Evolutionary conservation across 2,888 invertebrate species (phyloP).

Genomic region (Nomada ruficornis): DNA sequence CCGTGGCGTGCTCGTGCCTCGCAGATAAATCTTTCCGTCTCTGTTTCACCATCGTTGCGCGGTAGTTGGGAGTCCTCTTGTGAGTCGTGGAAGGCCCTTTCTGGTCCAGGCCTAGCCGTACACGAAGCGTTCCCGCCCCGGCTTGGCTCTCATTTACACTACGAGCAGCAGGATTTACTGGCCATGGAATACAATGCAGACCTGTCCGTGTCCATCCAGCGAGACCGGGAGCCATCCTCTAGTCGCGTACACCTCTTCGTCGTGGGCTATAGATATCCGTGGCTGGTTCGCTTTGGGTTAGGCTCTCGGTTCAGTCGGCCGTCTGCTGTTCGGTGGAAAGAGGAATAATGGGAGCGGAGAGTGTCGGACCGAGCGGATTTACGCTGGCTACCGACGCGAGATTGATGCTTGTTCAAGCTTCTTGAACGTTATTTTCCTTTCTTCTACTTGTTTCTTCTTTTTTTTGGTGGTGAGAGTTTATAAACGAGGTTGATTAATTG

Average conservation of each 20-base stretch:
- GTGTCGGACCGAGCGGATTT: conserved; percentile 55
- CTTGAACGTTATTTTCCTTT: conserved; percentile 7
- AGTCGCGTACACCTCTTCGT: conserved; percentile 76
- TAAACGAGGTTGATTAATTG: conserved; percentile 34
- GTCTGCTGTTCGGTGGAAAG: conserved; percentile 46
- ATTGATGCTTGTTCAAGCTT: conserved; percentile 53
- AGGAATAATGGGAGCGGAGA: conserved; percentile 53
- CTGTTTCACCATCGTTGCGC: conserved; percentile 48
- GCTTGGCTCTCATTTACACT: conserved; percentile 83
- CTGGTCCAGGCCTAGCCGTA: conserved; percentile 53
- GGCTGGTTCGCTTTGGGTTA: conserved; percentile 13
- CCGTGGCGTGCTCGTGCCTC: conserved; percentile 68
- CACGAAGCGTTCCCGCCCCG: conserved; percentile 22
- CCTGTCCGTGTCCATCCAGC: conserved; percentile 83
- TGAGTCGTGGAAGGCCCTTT: conserved; percentile 50
- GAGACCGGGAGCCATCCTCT: conserved; percentile 76
- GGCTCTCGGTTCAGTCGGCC: not conserved
- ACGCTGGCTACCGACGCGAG: conserved; percentile 48
- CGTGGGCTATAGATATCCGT: conserved; percentile 77
- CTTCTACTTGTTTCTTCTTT: not conserved
- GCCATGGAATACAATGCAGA: conserved; percentile 83
- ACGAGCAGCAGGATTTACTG: conserved; percentile 82
- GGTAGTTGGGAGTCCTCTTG: conserved; percentile 40
- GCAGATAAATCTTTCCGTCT: conserved; percentile 77
- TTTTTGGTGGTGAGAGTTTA: not conserved